Conservation (phyloP, 2,888 invertebrate genomes). For the Folsomia candida region DNA sequence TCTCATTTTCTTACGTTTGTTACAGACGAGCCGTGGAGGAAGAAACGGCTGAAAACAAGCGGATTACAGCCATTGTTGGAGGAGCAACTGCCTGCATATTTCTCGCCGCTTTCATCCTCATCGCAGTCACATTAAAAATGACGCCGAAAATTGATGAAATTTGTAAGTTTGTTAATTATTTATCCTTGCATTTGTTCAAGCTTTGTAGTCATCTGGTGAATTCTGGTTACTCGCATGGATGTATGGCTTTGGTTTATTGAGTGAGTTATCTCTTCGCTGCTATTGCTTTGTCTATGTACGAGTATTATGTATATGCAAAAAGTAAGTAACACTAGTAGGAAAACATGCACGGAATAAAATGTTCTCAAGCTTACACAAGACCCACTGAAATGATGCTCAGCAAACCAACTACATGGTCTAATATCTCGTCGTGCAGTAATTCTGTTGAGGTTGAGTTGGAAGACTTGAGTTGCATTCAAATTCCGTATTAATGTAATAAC, state of each 20-base stretch:
- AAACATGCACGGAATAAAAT: too few species aligned
- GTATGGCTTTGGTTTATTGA: too few species aligned
- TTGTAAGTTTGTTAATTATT: conserved; percentile 26
- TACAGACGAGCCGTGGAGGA: conserved; percentile 16
- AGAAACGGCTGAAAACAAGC: conserved; percentile 36
- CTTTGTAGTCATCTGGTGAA: not conserved
- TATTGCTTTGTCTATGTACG: too few species aligned
- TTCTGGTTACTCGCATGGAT: not conserved
- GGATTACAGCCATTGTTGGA: conserved; percentile 37
- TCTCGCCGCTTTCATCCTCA: conserved; percentile 41
- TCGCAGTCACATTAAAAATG: conserved; percentile 43
- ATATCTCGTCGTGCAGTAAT: too few species aligned
- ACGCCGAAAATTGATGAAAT: conserved; percentile 46
- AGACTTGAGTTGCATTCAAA: not conserved
- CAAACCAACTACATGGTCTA: not conserved
- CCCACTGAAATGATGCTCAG: not conserved
- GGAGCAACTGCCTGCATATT: conserved; percentile 41
- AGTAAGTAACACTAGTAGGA: too few species aligned
- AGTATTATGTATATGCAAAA: too few species aligned
- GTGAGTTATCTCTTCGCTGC: too few species aligned
- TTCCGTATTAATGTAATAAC: not conserved
- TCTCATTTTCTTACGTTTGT: conserved; percentile 15
- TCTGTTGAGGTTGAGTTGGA: too few species aligned
- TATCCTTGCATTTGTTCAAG: not conserved
- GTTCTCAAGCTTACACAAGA: too few species aligned